Conservation (phyloP, 2,797 vertebrate species). For the Artibeus jamaicensis region DNA sequence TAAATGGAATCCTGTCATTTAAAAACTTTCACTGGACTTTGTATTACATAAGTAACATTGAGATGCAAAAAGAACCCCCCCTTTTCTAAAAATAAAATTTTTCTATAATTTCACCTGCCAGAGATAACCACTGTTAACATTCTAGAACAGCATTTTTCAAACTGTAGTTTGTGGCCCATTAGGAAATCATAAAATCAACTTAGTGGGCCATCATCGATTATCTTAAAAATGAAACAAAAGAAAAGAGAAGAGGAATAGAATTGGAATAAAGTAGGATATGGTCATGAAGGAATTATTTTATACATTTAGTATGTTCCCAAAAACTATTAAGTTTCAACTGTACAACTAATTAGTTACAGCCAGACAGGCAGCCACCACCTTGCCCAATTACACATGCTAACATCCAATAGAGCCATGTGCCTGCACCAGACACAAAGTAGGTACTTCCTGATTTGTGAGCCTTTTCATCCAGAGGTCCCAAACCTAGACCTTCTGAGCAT, state of each 20-base stretch:
- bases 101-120: background rate
- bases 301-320: background rate
- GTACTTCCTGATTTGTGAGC: background rate
- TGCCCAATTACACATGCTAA: background rate
- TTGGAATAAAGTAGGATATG: background rate
- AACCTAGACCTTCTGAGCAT: background rate
- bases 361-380: background rate
- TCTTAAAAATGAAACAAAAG: constrained; percentile 33
- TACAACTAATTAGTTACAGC: background rate
- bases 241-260: constrained; percentile 3
- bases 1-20: constrained; percentile 15
- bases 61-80: background rate
- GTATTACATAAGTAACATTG: background rate
- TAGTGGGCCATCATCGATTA: background rate
- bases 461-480: background rate
- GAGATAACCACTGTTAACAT: background rate
- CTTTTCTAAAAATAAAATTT: background rate
- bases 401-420: background rate
- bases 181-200: constrained; percentile 26
- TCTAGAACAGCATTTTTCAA: constrained; percentile 36
- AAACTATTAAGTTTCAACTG: background rate
- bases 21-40: background rate
- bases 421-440: background rate
- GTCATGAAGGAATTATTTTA: background rate
- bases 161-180: background rate